These are phyloP conservation scores for Ciona savignyi DNA, from an alignment of 23 tunicate species.

Conservation along the genomic window DNA sequence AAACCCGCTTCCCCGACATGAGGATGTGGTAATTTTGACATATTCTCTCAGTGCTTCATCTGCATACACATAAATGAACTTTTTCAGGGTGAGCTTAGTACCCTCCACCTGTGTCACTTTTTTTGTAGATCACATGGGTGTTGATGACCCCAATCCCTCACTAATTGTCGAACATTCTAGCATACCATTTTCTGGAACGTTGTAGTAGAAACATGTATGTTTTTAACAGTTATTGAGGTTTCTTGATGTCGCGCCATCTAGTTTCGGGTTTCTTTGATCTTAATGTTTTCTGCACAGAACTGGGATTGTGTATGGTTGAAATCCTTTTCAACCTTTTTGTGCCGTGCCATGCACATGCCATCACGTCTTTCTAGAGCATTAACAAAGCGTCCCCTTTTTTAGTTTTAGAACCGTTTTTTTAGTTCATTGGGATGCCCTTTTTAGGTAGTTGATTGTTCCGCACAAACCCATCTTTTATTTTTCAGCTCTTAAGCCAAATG, in stretches of 20 bases:
- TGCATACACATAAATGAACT: no score
- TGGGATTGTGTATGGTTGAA: background rate
- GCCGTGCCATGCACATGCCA: background rate
- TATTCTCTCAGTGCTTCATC: no score
- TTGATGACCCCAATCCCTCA: no score
- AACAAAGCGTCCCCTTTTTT: background rate
- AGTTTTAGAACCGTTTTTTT: background rate
- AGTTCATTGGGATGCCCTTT: background rate
- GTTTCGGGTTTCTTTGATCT: background rate
- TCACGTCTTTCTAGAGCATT: background rate
- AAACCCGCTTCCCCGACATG: no score
- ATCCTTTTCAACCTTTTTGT: background rate
- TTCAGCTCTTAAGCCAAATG: background rate
- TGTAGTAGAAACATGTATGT: no score
- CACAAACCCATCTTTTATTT: background rate
- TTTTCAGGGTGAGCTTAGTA: no score
- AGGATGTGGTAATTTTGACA: no score
- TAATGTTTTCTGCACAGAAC: background rate
- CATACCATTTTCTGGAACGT: no score
- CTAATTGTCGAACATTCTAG: no score
- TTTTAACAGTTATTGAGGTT: no score
- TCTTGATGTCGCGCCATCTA: background rate
- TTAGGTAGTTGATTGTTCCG: slow-evolving; percentile 1
- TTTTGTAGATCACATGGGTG: no score
- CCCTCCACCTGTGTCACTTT: no score